A percentile compares a stretch with the other conserved stretches of the same genome.
These are phyloP conservation scores for Yponomeuta plumbellus DNA, from an alignment of 2,888 invertebrate species.

Conservation along the genomic window DNA sequence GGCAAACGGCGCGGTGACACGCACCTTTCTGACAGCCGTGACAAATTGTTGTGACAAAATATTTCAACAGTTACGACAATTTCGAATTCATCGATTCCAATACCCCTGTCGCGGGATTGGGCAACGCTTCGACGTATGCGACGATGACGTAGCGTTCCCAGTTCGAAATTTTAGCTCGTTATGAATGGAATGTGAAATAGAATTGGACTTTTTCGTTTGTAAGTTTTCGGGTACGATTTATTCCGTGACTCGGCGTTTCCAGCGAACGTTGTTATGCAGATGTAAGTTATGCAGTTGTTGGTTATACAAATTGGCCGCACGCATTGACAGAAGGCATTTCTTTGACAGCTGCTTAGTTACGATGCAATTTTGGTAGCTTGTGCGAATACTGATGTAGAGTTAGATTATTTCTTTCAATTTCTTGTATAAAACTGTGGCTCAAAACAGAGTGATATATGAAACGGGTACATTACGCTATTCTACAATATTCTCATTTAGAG, in stretches of 20 bases:
- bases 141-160: conserved; percentile 55
- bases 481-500: too few relatives aligned
- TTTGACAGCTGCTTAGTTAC: conserved; percentile 3
- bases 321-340: conserved; percentile 3
- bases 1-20: conserved; percentile 56
- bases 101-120: conserved; percentile 39
- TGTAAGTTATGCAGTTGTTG: not conserved
- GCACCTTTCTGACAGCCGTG: conserved; percentile 63
- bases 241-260: not conserved
- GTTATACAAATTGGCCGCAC: conserved; percentile 13
- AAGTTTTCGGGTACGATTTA: conserved; percentile 17
- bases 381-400: not conserved
- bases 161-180: conserved; percentile 52
- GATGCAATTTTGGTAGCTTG: not conserved
- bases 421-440: too few relatives aligned
- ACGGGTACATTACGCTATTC: too few relatives aligned
- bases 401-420: not conserved
- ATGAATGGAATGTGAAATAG: conserved; percentile 39
- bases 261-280: conserved; percentile 6
- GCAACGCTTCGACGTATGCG: conserved; percentile 6
- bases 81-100: conserved; percentile 27
- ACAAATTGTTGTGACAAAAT: conserved; percentile 77
- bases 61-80: conserved; percentile 72
- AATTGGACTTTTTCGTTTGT: conserved; percentile 4
- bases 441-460: too few relatives aligned